Evolutionary conservation across 30 jellyfish, hydroid and myxozoan species (phyloP).

Genomic region (Sanderia malayensis): DNA sequence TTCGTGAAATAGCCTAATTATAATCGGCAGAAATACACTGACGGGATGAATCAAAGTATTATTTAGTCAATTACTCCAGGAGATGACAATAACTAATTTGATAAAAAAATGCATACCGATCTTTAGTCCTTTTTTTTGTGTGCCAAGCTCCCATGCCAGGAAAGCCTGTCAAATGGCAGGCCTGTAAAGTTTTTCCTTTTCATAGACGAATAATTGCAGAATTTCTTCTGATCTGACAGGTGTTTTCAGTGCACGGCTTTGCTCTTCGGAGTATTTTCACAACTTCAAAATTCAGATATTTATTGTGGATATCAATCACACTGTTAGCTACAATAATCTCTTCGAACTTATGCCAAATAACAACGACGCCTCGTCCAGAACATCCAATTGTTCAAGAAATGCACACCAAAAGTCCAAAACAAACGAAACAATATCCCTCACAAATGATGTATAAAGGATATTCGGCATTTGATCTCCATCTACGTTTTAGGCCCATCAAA

Average conservation of each 20-base stretch:
- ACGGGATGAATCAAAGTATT: too few relatives aligned
- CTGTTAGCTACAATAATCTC: too few relatives aligned
- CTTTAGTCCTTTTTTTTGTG: constrained; percentile 66
- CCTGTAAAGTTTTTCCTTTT: constrained; percentile 47
- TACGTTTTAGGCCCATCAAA: neutral
- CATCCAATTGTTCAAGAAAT: too few relatives aligned
- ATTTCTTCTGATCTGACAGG: constrained; percentile 43
- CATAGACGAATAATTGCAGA: constrained; percentile 38
- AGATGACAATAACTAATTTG: neutral
- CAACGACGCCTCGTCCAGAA: too few relatives aligned
- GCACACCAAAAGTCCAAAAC: too few relatives aligned
- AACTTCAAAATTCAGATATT: neutral
- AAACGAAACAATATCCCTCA: too few relatives aligned
- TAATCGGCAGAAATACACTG: too few relatives aligned
- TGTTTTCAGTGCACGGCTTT: constrained; percentile 11
- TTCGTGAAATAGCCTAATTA: too few relatives aligned
- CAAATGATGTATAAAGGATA: too few relatives aligned
- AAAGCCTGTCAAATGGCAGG: constrained; percentile 33
- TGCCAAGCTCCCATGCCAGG: constrained; percentile 88
- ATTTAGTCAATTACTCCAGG: neutral
- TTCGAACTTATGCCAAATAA: too few relatives aligned
- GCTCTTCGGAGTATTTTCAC: neutral
- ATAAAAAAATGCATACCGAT: constrained; percentile 48
- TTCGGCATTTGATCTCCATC: neutral
- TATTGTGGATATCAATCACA: too few relatives aligned